These are phyloP conservation scores for Rhinolophus ferrumequinum DNA, from an alignment of 2,113 vertebrate genomes.

Conservation along the genomic window DNA sequence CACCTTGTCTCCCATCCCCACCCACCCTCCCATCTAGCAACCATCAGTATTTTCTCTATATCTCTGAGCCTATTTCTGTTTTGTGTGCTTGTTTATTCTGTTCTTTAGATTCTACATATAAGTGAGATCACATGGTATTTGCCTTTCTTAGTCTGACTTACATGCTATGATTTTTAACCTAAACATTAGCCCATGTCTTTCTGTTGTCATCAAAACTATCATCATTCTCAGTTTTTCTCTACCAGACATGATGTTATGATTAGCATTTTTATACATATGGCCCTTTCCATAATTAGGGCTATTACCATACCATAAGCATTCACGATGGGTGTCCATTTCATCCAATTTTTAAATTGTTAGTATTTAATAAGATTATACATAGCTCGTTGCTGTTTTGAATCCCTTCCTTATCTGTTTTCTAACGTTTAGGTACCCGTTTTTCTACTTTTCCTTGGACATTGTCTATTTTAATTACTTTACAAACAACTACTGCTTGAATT, in stretches of 20 bases:
- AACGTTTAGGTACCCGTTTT: not conserved
- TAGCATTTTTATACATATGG: not conserved
- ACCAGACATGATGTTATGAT: not conserved
- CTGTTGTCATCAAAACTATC: not conserved
- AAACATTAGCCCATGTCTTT: not conserved
- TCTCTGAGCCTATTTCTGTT: too few species aligned
- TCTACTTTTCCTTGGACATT: not conserved
- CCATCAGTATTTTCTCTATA: too few species aligned
- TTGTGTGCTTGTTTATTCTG: too few species aligned
- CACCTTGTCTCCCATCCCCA: too few species aligned
- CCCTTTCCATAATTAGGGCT: not conserved
- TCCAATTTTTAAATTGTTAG: not conserved
- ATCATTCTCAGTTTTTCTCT: not conserved
- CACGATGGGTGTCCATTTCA: not conserved
- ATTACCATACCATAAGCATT: not conserved
- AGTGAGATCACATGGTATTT: too few species aligned
- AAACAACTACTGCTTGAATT: conserved; percentile 7
- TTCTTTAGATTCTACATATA: too few species aligned
- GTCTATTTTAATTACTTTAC: conserved; percentile 24
- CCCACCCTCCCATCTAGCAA: too few species aligned
- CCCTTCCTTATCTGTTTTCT: not conserved
- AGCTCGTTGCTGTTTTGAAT: not conserved
- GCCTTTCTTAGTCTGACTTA: too few species aligned
- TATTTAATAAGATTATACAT: not conserved
- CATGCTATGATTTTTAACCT: not conserved